Percentiles rank a stretch among this genome's conserved stretches.
These are phyloP conservation scores for Hybognathus amarus DNA, from an alignment of 2,797 vertebrate genomes.

Conservation along the genomic window DNA sequence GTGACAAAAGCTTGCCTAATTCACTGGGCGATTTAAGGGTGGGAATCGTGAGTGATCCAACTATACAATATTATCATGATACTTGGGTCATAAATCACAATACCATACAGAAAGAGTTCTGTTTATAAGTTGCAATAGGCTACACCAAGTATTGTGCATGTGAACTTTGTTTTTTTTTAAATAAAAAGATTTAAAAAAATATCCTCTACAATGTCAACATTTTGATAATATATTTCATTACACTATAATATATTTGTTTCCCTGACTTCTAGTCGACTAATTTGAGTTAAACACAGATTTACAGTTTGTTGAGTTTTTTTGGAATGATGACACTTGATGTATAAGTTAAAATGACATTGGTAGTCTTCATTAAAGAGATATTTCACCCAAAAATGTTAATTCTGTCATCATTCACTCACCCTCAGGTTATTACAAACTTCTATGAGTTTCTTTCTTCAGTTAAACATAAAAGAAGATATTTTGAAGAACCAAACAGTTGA, in stretches of 20 bases:
- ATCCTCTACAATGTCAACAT: background rate
- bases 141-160: background rate
- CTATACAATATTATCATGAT: slow-evolving; percentile 29
- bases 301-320: background rate
- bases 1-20: slow-evolving; percentile 40
- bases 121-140: background rate
- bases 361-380: slow-evolving; percentile 10
- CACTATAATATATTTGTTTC: background rate
- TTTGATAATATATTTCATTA: background rate
- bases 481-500: too few species aligned
- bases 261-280: background rate
- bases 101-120: background rate
- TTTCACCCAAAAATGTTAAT: too few species aligned
- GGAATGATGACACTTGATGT: background rate
- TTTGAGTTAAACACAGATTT: background rate
- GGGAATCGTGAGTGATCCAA: slow-evolving; percentile 28
- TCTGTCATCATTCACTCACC: too few species aligned
- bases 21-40: slow-evolving; percentile 40
- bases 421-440: too few species aligned
- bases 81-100: slow-evolving; percentile 29
- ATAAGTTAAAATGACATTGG: background rate
- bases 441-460: too few species aligned
- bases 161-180: background rate
- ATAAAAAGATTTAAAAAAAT: too few species aligned
- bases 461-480: too few species aligned